Percentiles rank a stretch among this genome's conserved stretches.
Evolutionary conservation across 2,113 vertebrate genomes (phyloP).

Genomic region (Oncorhynchus nerka): DNA sequence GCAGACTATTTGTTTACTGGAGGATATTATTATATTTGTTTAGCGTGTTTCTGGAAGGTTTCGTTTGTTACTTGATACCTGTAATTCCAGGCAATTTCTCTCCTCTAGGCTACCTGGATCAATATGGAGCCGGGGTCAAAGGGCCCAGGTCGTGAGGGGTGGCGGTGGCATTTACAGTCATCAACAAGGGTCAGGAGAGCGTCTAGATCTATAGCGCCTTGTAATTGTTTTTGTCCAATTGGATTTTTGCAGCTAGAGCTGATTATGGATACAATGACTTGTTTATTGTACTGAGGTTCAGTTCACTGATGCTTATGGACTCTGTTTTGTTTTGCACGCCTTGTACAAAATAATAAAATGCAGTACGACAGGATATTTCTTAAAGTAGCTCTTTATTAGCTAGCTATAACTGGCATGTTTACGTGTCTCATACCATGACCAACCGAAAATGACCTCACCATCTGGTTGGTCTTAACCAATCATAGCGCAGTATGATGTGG

Average conservation of each 20-base stretch:
- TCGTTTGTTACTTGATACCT: not conserved
- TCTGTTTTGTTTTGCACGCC: too few relatives aligned
- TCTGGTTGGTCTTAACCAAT: too few relatives aligned
- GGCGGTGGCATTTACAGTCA: not conserved
- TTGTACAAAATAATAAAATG: too few relatives aligned
- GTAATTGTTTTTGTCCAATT: not conserved
- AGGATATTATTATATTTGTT: not conserved
- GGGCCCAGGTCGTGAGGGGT: not conserved
- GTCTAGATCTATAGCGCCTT: not conserved
- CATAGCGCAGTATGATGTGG: too few relatives aligned
- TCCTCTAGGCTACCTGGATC: not conserved
- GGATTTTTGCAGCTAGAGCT: not conserved
- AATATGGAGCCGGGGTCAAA: not conserved
- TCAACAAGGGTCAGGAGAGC: not conserved
- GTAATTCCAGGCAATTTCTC: not conserved
- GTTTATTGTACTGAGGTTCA: not conserved
- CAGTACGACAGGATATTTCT: too few relatives aligned
- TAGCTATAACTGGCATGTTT: too few relatives aligned
- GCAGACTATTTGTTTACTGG: not conserved
- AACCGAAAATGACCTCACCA: too few relatives aligned
- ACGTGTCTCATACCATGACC: too few relatives aligned
- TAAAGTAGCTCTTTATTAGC: too few relatives aligned
- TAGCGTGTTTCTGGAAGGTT: conserved; percentile 1
- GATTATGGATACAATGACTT: not conserved
- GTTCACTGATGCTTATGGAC: not conserved